These are phyloP conservation scores for Laspeyria flexula DNA, from an alignment of 2,888 invertebrate genomes.

Conservation along the genomic window DNA sequence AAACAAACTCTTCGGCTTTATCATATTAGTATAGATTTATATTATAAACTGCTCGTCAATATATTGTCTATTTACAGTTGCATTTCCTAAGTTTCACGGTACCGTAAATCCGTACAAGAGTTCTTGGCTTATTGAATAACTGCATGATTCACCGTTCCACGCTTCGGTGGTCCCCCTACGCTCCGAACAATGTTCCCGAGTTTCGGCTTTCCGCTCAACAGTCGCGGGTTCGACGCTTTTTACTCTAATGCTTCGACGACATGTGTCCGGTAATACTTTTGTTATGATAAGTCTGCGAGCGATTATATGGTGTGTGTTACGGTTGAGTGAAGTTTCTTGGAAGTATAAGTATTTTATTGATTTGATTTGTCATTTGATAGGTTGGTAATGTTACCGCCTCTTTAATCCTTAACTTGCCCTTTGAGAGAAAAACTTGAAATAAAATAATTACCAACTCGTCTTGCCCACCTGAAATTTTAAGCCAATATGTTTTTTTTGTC, in stretches of 20 bases:
- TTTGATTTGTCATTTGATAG: too few species aligned
- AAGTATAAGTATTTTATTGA: too few species aligned
- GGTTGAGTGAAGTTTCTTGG: slow-evolving; percentile 30
- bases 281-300: slow-evolving; percentile 59
- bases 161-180: slow-evolving; percentile 73
- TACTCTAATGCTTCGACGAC: slow-evolving; percentile 71
- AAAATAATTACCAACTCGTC: too few species aligned
- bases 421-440: too few species aligned
- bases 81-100: slow-evolving; percentile 58
- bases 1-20: too few species aligned
- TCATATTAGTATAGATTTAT: too few species aligned
- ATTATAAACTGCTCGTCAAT: slow-evolving; percentile 8
- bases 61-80: slow-evolving; percentile 26
- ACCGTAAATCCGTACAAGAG: slow-evolving; percentile 60
- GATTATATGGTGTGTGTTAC: slow-evolving; percentile 30
- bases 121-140: slow-evolving; percentile 78
- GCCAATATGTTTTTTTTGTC: too few species aligned
- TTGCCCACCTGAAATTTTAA: too few species aligned
- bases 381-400: too few species aligned
- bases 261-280: slow-evolving; percentile 62
- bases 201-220: slow-evolving; percentile 59
- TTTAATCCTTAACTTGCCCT: too few species aligned
- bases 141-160: slow-evolving; percentile 78
- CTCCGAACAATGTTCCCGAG: slow-evolving; percentile 32
- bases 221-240: slow-evolving; percentile 59